Evolutionary conservation across 2,888 invertebrate genomes (phyloP), one percentile per base, ranked within the genome.

Genomic region (Hirtodrosophila trivittata): DNA sequence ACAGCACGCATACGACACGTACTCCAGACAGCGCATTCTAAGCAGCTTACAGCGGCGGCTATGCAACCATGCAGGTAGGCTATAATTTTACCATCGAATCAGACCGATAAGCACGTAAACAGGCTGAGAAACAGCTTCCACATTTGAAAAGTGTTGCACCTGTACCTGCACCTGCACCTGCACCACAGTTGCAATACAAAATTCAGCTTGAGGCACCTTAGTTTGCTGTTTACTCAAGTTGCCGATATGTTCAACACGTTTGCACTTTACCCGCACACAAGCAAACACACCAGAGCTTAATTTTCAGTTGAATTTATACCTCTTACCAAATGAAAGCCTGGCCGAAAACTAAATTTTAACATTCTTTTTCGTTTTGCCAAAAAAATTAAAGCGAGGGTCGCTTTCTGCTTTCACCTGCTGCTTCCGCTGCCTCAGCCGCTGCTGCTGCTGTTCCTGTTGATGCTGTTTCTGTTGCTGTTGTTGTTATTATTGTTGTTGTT

Each of bases 201-300:
- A 47, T 25, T 13, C 49, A 49, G 21, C 60, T 69, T 33, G 39
- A 49, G 58, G 41, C 47, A 43, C 60, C 67, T 59, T 56, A 64
- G 70, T 69, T 68, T 60, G 50, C 67, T 50, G 49, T 58, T 62
- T 66, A 68, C 76, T 69, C 73, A 76, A 76, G 63, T 64, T 62
- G 59, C 45, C 42, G 60, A 65, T 64, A 66, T 83, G 69, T 58
- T 56, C 84, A 65, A 69, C 77, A 75, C 77, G 81, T 80, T 66
- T 57, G 42, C 41, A 66, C 64, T 59, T 54, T 54, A 55, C 25
- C 16, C 45, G 46, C 38, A 45, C 43, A 45, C 18, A 12, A 37
- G n/a, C 37, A 32, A 16, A 47, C 39, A 16, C 26, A 12, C 38
- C 68, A 75, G 59, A 75, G 59, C 68, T 85, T 77, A 62, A 85